phyloP scores from a whole-genome alignment of 2,888 invertebrate genomes.

The Harpagoxenus sublaevis region DNA sequence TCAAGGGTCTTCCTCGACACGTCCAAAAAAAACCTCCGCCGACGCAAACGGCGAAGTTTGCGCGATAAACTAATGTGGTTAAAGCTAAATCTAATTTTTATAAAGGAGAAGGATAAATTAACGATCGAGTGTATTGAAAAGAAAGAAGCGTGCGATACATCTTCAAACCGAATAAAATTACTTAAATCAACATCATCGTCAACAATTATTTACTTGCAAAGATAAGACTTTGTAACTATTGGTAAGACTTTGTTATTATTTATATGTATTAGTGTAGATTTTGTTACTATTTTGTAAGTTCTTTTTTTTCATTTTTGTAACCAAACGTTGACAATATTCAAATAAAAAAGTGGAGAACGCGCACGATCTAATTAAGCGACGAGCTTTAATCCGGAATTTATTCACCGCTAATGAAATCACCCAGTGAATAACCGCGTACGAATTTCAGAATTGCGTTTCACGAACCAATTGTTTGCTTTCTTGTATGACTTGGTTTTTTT shows the following conservation, averaged over 20 bases:
- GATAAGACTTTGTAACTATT: background rate
- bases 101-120: background rate
- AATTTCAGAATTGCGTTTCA: conserved; percentile 1
- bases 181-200: background rate
- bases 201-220: background rate
- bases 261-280: background rate
- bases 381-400: conserved; percentile 1
- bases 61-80: background rate
- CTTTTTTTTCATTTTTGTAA: background rate
- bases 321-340: background rate
- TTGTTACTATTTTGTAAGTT: background rate
- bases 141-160: background rate
- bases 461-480: too few species aligned
- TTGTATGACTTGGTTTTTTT: too few species aligned
- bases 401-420: background rate
- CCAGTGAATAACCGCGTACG: background rate
- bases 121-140: background rate
- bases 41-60: background rate
- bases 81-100: background rate
- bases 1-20: background rate
- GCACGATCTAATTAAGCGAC: background rate
- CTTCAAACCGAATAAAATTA: background rate
- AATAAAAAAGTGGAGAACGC: background rate
- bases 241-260: background rate
- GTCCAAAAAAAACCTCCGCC: background rate